A percentile compares a stretch with the other conserved stretches of the same genome.
phyloP scores from a whole-genome alignment of 2,797 vertebrate species.

The Gila robusta region DNA sequence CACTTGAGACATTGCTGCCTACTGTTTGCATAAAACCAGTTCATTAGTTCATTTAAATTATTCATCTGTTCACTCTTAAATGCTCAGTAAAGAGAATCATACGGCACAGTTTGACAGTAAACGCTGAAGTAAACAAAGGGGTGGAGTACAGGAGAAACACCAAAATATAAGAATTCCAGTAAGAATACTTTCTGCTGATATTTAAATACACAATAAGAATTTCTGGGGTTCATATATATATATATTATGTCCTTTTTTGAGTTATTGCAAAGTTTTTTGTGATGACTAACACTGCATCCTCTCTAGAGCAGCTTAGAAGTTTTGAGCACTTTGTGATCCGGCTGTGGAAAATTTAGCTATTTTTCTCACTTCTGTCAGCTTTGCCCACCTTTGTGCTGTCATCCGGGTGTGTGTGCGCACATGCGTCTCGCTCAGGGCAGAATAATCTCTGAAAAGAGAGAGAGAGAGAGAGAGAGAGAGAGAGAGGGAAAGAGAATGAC shows the following conservation, averaged over 20 bases:
- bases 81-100: constrained; percentile 6
- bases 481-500: not conserved
- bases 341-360: constrained; percentile 62
- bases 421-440: constrained; percentile 53
- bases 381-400: constrained; percentile 48
- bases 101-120: constrained; percentile 33
- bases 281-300: constrained; percentile 29
- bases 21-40: constrained; percentile 44
- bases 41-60: constrained; percentile 47
- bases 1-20: not conserved
- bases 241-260: not conserved
- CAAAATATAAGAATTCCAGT: constrained; percentile 15
- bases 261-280: constrained; percentile 19
- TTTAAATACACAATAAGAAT: not conserved
- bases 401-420: constrained; percentile 35
- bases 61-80: constrained; percentile 45
- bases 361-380: constrained; percentile 69
- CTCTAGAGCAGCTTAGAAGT: constrained; percentile 38
- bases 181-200: constrained; percentile 15
- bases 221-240: not conserved
- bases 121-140: constrained; percentile 9
- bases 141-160: not conserved
- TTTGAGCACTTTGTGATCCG: constrained; percentile 43
- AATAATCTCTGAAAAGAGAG: constrained; percentile 43
- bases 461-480: constrained; percentile 8